Evolutionary conservation across 2,797 vertebrate species (phyloP).

Genomic region (Euthynnus affinis): DNA sequence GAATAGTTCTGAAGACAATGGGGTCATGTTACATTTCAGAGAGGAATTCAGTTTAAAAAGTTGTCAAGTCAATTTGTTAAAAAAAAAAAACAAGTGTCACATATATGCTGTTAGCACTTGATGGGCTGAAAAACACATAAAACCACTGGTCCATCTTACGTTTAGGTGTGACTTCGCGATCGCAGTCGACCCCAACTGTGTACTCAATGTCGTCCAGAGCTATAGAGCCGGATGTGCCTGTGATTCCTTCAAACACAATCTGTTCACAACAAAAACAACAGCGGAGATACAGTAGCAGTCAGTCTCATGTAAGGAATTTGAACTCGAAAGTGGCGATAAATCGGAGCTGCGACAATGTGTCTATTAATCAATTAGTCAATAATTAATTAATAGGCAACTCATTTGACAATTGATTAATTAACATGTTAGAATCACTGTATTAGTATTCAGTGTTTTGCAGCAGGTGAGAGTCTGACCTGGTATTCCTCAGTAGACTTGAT

Average conservation of each 20-base stretch:
- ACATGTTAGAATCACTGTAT: background rate
- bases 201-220: constrained; percentile 91
- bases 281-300: background rate
- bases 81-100: too few relatives aligned
- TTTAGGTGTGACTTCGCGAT: constrained; percentile 59
- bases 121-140: background rate
- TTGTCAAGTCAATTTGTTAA: too few relatives aligned
- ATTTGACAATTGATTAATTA: too few relatives aligned
- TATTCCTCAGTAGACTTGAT: constrained; percentile 80
- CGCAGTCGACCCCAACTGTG: constrained; percentile 76
- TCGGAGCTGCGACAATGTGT: too few relatives aligned
- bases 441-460: background rate
- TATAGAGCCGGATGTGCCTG: constrained; percentile 79
- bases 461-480: constrained; percentile 75
- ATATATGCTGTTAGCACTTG: background rate
- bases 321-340: background rate
- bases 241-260: constrained; percentile 90
- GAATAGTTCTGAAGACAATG: background rate
- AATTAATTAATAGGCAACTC: too few relatives aligned
- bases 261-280: constrained; percentile 55
- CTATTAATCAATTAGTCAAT: too few relatives aligned
- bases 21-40: background rate
- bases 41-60: too few relatives aligned
- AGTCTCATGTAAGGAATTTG: background rate
- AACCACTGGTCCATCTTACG: constrained; percentile 62